These are phyloP conservation scores for Luidia sarsii DNA, from an alignment of 53 echinoderm and acorn worm species.

Conservation along the genomic window DNA sequence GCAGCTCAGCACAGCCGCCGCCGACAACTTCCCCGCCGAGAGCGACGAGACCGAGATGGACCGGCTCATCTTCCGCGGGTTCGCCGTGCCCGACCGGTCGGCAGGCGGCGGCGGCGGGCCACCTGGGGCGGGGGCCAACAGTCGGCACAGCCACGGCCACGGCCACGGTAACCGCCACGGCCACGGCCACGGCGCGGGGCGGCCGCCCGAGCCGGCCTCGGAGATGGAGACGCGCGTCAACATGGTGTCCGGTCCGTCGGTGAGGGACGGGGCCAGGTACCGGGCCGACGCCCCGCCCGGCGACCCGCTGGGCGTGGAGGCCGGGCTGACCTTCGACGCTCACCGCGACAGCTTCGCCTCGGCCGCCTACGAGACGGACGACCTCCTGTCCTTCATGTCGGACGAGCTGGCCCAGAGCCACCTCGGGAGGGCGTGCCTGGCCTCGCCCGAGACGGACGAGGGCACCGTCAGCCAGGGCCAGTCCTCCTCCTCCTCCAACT, in stretches of 20 bases:
- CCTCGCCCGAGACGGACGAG: conserved; percentile 41
- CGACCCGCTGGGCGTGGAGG: not conserved
- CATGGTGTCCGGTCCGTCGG: not conserved
- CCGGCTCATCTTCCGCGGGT: not conserved
- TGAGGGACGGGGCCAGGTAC: not conserved
- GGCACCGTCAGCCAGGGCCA: conserved; percentile 34
- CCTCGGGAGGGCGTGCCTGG: conserved; percentile 45
- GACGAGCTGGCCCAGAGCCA: conserved; percentile 50
- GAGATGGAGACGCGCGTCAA: conserved; percentile 12
- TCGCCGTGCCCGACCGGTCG: not conserved
- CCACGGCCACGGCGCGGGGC: not conserved
- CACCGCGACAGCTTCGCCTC: conserved; percentile 47
- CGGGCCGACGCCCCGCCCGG: not conserved
- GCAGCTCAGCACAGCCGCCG: not conserved
- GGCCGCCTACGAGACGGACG: conserved; percentile 36
- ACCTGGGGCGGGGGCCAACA: not conserved
- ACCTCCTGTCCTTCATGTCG: conserved; percentile 44
- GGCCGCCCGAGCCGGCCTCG: not conserved
- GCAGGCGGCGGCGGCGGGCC: not conserved
- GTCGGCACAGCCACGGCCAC: not conserved
- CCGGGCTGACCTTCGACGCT: not conserved
- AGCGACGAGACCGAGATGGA: conserved; percentile 45
- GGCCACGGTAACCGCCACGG: not conserved
- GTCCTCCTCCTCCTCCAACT: conserved; percentile 17
- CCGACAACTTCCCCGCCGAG: conserved; percentile 16